These are phyloP conservation scores for Teinopalpus imperialis DNA, from an alignment of 2,888 invertebrate genomes.

Conservation along the genomic window DNA sequence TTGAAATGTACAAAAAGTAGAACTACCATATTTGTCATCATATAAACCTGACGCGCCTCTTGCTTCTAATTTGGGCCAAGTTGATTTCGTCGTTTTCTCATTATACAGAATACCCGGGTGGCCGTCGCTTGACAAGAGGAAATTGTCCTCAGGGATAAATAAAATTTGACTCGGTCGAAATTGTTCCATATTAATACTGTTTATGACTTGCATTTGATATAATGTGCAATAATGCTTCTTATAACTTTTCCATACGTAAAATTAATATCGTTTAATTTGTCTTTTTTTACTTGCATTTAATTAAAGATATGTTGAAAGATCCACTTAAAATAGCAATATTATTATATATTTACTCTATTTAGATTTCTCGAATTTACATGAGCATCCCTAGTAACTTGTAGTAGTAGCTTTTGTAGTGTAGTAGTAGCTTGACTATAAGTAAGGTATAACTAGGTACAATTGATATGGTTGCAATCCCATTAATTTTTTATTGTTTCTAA, in stretches of 20 bases:
- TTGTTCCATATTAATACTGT: constrained; percentile 65
- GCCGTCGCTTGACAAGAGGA: constrained; percentile 74
- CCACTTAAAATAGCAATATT: constrained; percentile 7
- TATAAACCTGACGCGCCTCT: constrained; percentile 49
- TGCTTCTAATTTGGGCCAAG: constrained; percentile 71
- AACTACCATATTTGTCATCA: constrained; percentile 36
- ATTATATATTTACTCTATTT: too few species aligned
- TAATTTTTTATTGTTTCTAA: too few species aligned
- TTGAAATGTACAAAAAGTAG: constrained; percentile 9
- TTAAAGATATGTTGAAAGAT: constrained; percentile 14
- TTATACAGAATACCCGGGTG: constrained; percentile 73
- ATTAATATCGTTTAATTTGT: constrained; percentile 27
- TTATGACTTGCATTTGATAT: constrained; percentile 58
- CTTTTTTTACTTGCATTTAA: constrained; percentile 21
- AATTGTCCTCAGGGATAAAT: constrained; percentile 73
- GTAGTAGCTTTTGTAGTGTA: too few species aligned
- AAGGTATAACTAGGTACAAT: too few species aligned
- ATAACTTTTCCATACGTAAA: constrained; percentile 20
- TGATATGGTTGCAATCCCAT: too few species aligned
- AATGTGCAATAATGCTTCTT: constrained; percentile 31
- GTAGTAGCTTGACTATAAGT: too few species aligned
- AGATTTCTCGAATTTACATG: too few species aligned
- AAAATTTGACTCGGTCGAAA: constrained; percentile 70
- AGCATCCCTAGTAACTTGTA: too few species aligned
- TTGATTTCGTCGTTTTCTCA: constrained; percentile 74